These are phyloP conservation scores for Dendrolimus houi DNA, from an alignment of 2,888 invertebrate species.

Conservation along the genomic window DNA sequence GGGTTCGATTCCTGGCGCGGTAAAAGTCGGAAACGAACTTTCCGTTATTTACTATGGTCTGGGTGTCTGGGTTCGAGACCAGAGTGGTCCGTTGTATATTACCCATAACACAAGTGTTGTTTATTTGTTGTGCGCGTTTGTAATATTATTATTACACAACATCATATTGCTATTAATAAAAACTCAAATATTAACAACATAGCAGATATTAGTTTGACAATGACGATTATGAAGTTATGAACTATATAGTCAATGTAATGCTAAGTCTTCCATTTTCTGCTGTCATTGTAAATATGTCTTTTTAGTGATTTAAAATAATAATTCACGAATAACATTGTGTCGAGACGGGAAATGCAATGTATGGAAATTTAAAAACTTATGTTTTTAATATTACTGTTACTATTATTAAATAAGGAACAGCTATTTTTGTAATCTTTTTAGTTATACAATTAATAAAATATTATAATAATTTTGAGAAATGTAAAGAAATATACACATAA, in stretches of 20 bases:
- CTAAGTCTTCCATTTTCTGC: conserved; percentile 44
- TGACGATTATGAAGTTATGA: too few species aligned
- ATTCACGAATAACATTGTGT: conserved; percentile 20
- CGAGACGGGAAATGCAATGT: conserved; percentile 34
- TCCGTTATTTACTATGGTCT: too few species aligned
- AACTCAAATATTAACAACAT: too few species aligned
- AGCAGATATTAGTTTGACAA: too few species aligned
- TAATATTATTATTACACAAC: too few species aligned
- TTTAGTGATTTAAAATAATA: conserved; percentile 21
- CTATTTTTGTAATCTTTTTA: conserved; percentile 67
- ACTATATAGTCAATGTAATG: conserved; percentile 43
- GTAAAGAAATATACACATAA: conserved; percentile 57
- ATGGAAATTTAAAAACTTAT: conserved; percentile 20
- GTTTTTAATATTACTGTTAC: conserved; percentile 21
- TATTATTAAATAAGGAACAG: conserved; percentile 34
- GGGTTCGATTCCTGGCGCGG: too few species aligned
- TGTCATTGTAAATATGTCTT: conserved; percentile 48
- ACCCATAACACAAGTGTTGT: too few species aligned
- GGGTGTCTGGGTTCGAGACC: too few species aligned
- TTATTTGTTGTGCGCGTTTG: too few species aligned
- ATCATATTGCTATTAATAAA: too few species aligned
- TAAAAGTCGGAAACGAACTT: too few species aligned
- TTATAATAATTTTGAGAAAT: conserved; percentile 51
- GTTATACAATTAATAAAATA: conserved; percentile 25
- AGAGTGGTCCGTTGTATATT: too few species aligned